phyloP scores from a whole-genome alignment of 2,797 vertebrate genomes.

The Muraenolepis orangiensis region DNA sequence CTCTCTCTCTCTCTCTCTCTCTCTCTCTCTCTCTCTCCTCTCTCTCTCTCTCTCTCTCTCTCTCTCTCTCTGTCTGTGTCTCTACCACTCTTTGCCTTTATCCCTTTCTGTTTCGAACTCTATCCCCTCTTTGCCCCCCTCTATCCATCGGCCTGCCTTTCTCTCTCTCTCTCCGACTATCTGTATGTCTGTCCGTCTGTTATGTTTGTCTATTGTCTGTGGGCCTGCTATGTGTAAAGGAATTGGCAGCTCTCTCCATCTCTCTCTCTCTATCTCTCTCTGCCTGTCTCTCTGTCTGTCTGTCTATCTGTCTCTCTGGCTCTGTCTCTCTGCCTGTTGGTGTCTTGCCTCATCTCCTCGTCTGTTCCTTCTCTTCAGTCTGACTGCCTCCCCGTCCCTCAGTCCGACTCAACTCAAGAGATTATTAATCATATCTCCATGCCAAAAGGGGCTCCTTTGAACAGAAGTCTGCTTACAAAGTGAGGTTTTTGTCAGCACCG shows the following conservation, averaged over 20 bases:
- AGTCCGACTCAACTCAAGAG: not conserved
- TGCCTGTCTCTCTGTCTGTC: not conserved
- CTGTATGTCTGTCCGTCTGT: slow-evolving; percentile 9
- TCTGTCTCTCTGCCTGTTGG: not conserved
- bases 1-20: not conserved
- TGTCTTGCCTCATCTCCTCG: too few relatives aligned
- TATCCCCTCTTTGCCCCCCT: not conserved
- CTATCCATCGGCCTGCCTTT: not conserved
- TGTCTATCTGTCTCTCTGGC: not conserved
- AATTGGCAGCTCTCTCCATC: not conserved
- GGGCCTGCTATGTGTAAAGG: not conserved
- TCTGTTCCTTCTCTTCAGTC: too few relatives aligned
- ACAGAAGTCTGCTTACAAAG: slow-evolving; percentile 31
- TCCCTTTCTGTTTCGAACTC: not conserved
- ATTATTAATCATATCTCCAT: slow-evolving; percentile 46
- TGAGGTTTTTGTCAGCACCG: slow-evolving; percentile 33
- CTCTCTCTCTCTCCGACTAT: slow-evolving; percentile 32
- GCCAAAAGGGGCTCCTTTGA: slow-evolving; percentile 47
- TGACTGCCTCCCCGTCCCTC: too few relatives aligned
- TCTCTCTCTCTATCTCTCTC: not conserved
- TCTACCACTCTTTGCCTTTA: slow-evolving; percentile 23
- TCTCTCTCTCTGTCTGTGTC: slow-evolving; percentile 2
- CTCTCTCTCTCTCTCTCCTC: slow-evolving; percentile 18
- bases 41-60: slow-evolving; percentile 12
- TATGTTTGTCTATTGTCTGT: not conserved